Evolutionary conservation across 2,113 vertebrate species (phyloP).

Genomic region (Scophthalmus maximus): DNA sequence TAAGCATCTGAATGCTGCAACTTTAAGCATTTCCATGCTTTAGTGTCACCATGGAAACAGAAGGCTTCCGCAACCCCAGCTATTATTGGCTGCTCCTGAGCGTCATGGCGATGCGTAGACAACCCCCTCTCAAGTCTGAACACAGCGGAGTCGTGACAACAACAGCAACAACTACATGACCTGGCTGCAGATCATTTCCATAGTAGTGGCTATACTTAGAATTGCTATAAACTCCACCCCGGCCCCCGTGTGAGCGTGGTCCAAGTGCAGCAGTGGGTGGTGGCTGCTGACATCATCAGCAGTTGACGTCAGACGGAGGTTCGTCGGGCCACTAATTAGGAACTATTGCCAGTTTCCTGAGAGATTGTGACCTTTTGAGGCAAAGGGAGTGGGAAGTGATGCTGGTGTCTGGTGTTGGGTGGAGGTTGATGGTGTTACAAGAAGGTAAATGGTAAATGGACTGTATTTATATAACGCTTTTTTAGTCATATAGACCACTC

Average conservation of each 20-base stretch:
- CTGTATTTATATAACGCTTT: too few relatives aligned
- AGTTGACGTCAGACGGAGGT: constrained; percentile 46
- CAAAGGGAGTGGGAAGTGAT: not conserved
- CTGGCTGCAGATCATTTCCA: constrained; percentile 22
- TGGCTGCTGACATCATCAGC: constrained; percentile 32
- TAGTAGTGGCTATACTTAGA: not conserved
- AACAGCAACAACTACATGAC: constrained; percentile 7
- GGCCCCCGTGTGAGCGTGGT: too few relatives aligned
- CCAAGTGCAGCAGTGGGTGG: too few relatives aligned
- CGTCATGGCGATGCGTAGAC: not conserved
- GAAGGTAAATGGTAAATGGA: constrained; percentile 42
- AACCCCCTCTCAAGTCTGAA: not conserved
- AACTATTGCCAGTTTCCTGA: constrained; percentile 66
- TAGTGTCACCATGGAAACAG: constrained; percentile 67
- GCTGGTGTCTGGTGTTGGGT: constrained; percentile 7
- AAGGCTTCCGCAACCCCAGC: constrained; percentile 18
- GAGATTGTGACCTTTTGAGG: constrained; percentile 14
- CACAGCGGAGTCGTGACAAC: not conserved
- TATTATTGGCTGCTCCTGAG: constrained; percentile 12
- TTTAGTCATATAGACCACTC: too few relatives aligned
- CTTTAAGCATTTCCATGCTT: constrained; percentile 38
- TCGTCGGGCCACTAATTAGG: constrained; percentile 53
- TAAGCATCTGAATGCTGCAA: constrained; percentile 33
- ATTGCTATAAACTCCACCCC: not conserved
- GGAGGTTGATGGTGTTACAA: constrained; percentile 14